Base-by-base conservation (phyloP, 1,140 invertebrate genomes). In the Trachymyrmex septentrionalis region DNA sequence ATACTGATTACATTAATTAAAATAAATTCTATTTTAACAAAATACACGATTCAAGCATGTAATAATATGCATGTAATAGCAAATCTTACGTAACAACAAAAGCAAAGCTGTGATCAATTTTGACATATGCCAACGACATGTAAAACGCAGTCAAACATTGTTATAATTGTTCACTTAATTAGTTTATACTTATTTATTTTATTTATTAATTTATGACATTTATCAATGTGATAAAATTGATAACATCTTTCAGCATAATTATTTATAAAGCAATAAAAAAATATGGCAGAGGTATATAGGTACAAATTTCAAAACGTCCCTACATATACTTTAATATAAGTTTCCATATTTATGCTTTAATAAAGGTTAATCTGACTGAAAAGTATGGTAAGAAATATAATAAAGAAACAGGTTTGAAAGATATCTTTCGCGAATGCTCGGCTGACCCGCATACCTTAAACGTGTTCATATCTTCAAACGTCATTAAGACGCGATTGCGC, bases 361-460 rank as follows among this genome's bases (percentile, higher is more conserved):
- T 48, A 30, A 59, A 82, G 72, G 5, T 57, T 48, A 48, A 72
- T 48, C 44, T 57, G 5, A 44, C 53, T 80, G 9, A 30, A 55
- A 71, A 69, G 6, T 21, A 44, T 19, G 44, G 19, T 64, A 38
- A 38, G 34, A 38, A 38, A 38, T 38, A 38, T 38, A 38, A 81
- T 19, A 48, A 71, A 72, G 27, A 2, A 86, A 71, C 55, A 86
- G 66, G 57, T 69, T 53, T 63, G 24, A 7, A 81, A 61, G 16
- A 19, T 78, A 50, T 59, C 14, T 61, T 16, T 80, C 63, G 38
- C 34, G 75, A 86, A 69, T 67, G 64, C 53, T 80, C 53, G 53
- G 14, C 34, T 72, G 85, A 86, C 64, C 85, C 66, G 77, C 77
- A 81, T 86, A 69, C 57, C 66, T 86, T 72, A 69, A 86, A 72